Percentiles rank a stretch among this genome's conserved stretches.
phyloP scores from a whole-genome alignment of 2,888 invertebrate genomes.

The Thecocarcelia acutangulata region DNA sequence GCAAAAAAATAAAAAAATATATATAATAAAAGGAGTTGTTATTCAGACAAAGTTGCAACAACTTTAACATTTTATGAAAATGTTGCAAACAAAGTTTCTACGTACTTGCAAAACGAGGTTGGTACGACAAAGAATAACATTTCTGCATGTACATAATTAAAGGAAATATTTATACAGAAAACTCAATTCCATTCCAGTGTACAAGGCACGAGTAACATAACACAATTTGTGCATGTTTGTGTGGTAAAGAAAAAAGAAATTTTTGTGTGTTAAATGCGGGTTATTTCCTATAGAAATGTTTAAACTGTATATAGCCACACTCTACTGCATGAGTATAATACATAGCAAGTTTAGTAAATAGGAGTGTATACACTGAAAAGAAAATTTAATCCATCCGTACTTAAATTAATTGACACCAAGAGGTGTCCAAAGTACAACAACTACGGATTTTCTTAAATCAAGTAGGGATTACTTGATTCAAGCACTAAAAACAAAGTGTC shows the following conservation, averaged over 20 bases:
- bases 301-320: neutral
- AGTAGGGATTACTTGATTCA: too few species aligned
- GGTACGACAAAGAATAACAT: neutral
- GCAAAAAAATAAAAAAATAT: neutral
- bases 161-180: conserved; percentile 27
- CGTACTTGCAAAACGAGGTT: neutral
- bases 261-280: conserved; percentile 42
- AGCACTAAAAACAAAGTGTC: too few species aligned
- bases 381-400: too few species aligned
- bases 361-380: too few species aligned
- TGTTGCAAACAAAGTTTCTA: conserved; percentile 35
- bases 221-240: conserved; percentile 4
- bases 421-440: too few species aligned
- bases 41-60: conserved; percentile 46
- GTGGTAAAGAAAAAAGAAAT: neutral
- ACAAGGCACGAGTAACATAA: conserved; percentile 25
- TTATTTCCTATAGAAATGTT: conserved; percentile 47
- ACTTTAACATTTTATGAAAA: conserved; percentile 43
- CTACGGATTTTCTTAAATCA: too few species aligned
- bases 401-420: too few species aligned
- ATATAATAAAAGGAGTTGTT: conserved; percentile 16
- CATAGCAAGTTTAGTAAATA: too few species aligned
- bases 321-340: conserved; percentile 1
- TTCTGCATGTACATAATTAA: conserved; percentile 35
- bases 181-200: conserved; percentile 15